These are phyloP conservation scores for Patella caerulea DNA, from an alignment of 2,888 invertebrate genomes.

Conservation along the genomic window DNA sequence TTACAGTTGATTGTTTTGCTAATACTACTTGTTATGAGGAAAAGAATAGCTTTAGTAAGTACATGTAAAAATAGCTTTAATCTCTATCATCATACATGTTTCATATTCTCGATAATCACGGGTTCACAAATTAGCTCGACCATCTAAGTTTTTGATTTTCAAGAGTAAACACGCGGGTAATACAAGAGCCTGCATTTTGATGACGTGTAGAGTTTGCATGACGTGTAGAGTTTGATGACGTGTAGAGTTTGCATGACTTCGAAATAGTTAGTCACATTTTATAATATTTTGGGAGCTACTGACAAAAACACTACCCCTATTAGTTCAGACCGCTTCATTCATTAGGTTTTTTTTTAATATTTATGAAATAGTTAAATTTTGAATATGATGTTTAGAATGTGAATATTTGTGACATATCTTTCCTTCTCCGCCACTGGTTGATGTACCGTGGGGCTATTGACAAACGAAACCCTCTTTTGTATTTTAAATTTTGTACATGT, in stretches of 20 bases:
- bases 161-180: no score
- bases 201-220: no score
- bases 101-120: background rate
- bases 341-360: background rate
- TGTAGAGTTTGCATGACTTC: no score
- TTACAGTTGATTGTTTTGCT: conserved; percentile 52
- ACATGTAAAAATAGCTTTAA: background rate
- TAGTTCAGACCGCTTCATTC: no score
- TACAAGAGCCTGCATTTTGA: no score
- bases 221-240: no score
- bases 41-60: conserved; percentile 58
- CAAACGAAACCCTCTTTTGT: background rate
- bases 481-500: background rate
- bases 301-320: no score
- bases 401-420: no score
- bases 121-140: background rate
- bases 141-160: no score
- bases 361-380: conserved; percentile 3
- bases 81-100: background rate
- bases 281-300: no score
- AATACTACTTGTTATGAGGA: conserved; percentile 58
- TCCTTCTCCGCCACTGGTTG: no score
- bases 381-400: background rate
- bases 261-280: no score
- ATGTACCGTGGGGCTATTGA: background rate